Conservation (phyloP, 2,113 vertebrate genomes). For the Sula dactylatra region DNA sequence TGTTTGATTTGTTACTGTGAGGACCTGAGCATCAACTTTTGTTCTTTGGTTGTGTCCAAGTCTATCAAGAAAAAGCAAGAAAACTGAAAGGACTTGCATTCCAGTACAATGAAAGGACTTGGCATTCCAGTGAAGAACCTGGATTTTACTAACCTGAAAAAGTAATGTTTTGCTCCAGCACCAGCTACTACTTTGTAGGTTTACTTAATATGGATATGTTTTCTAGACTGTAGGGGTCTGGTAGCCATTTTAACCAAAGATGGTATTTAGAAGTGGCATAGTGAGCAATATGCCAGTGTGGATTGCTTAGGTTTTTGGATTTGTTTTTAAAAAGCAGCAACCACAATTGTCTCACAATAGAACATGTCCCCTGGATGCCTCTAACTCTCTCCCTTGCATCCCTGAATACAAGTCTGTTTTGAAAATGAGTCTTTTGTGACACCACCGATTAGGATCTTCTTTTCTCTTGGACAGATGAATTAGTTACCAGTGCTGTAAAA, state of each 20-base stretch:
- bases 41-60: conserved; percentile 50
- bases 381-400: neutral
- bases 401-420: neutral
- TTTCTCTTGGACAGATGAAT: neutral
- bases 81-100: neutral
- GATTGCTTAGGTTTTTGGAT: neutral
- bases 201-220: neutral
- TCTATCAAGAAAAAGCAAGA: neutral
- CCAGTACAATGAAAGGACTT: neutral
- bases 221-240: neutral
- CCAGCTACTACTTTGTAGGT: neutral
- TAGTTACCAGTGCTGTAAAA: neutral
- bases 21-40: conserved; percentile 26
- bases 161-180: neutral
- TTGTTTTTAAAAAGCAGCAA: neutral
- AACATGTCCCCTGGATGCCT: neutral
- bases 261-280: neutral
- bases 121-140: neutral
- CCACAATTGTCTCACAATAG: neutral
- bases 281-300: neutral
- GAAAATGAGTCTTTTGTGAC: neutral
- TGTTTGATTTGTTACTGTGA: conserved; percentile 52
- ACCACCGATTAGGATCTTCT: neutral
- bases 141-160: neutral
- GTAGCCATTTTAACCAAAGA: neutral